phyloP scores from a whole-genome alignment of 2,797 vertebrate genomes.

The Limnodromus scolopaceus region DNA sequence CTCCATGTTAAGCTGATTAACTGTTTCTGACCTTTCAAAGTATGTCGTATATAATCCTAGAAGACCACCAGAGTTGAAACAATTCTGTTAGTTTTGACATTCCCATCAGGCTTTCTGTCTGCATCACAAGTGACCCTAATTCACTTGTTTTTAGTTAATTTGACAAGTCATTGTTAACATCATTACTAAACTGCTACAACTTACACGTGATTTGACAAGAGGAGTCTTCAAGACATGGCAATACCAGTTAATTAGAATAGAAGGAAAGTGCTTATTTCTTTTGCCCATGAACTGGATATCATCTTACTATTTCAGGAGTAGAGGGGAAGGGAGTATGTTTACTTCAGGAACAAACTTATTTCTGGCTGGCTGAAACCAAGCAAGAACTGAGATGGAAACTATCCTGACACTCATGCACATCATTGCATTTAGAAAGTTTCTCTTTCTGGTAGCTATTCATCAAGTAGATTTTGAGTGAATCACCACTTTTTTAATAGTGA shows the following conservation, averaged over 20 bases:
- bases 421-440: background rate
- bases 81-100: constrained; percentile 70
- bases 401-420: background rate
- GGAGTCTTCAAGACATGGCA: constrained; percentile 23
- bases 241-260: constrained; percentile 18
- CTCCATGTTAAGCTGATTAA: constrained; percentile 69
- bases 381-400: background rate
- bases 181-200: constrained; percentile 56
- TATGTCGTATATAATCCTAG: constrained; percentile 51
- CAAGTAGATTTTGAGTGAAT: background rate
- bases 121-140: constrained; percentile 53
- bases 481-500: background rate
- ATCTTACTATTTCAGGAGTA: background rate
- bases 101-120: constrained; percentile 64
- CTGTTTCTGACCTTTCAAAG: constrained; percentile 65
- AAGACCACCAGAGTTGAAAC: constrained; percentile 73
- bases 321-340: background rate
- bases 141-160: constrained; percentile 67
- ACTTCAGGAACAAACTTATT: background rate
- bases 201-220: constrained; percentile 58
- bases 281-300: background rate
- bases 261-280: constrained; percentile 7
- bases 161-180: constrained; percentile 71
- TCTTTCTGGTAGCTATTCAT: background rate
- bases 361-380: background rate